Percentiles rank a stretch among this genome's conserved stretches.
phyloP scores from a whole-genome alignment of 2,888 invertebrate species.

The Harpagoxenus sublaevis region DNA sequence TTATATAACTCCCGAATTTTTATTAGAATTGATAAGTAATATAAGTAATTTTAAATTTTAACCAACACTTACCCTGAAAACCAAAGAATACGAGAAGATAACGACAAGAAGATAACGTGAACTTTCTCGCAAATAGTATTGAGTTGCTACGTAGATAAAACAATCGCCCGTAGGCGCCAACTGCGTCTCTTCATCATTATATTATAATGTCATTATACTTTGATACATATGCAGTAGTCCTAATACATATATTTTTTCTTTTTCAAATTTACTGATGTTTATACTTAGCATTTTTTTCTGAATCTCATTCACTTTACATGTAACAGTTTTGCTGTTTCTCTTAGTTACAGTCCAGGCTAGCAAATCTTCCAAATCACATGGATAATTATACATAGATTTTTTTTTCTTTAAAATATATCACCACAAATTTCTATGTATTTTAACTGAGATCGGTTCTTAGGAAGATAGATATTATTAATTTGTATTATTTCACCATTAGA shows the following conservation, averaged over 20 bases:
- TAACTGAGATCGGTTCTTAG: neutral
- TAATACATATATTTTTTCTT: constrained; percentile 1
- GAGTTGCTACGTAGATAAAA: no score
- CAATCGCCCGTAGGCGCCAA: no score
- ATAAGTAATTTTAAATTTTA: no score
- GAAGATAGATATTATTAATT: neutral
- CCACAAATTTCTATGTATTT: neutral
- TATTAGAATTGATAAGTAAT: no score
- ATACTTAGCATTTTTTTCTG: neutral
- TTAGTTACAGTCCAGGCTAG: neutral
- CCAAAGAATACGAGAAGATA: no score
- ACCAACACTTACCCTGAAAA: no score
- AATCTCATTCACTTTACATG: neutral
- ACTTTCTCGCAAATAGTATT: no score
- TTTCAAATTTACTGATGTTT: neutral
- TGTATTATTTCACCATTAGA: neutral
- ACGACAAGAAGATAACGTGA: no score
- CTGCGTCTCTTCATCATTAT: neutral
- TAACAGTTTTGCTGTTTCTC: neutral
- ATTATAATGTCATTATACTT: neutral
- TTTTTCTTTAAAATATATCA: neutral
- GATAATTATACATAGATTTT: neutral
- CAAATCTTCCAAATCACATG: neutral
- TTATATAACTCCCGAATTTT: no score
- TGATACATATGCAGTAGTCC: neutral